phyloP scores from a whole-genome alignment of 1,140 invertebrate genomes.

The Ceratina calcarata region DNA sequence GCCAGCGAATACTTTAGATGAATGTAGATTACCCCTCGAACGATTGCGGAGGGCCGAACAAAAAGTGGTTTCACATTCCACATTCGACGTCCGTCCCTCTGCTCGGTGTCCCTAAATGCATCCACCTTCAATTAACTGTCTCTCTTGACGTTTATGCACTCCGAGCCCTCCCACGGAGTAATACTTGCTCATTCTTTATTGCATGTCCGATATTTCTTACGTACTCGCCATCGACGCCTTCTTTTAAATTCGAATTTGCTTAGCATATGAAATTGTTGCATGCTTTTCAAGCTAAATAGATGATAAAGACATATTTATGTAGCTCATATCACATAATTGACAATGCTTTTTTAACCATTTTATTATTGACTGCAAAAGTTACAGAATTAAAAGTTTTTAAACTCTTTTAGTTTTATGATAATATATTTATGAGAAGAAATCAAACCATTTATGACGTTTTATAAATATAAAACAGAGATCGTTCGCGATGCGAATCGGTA shows the following conservation, averaged over 20 bases:
- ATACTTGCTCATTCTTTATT: not conserved
- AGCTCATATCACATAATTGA: no score
- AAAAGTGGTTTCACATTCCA: not conserved
- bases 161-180: no score
- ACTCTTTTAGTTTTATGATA: no score
- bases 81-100: not conserved
- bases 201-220: not conserved
- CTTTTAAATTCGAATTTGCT: not conserved
- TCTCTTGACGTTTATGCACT: not conserved
- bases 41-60: not conserved
- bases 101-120: not conserved
- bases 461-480: no score
- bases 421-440: no score
- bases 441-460: no score
- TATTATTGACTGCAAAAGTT: no score
- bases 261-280: not conserved
- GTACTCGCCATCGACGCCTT: not conserved
- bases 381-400: no score
- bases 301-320: no score
- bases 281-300: no score
- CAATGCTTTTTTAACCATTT: no score
- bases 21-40: constrained; percentile 27
- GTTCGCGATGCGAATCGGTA: no score
- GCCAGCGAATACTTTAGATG: constrained; percentile 45
- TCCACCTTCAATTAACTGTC: constrained; percentile 16